Evolutionary conservation across 2,797 vertebrate genomes (phyloP).

Genomic region (Eulemur coronatus): DNA sequence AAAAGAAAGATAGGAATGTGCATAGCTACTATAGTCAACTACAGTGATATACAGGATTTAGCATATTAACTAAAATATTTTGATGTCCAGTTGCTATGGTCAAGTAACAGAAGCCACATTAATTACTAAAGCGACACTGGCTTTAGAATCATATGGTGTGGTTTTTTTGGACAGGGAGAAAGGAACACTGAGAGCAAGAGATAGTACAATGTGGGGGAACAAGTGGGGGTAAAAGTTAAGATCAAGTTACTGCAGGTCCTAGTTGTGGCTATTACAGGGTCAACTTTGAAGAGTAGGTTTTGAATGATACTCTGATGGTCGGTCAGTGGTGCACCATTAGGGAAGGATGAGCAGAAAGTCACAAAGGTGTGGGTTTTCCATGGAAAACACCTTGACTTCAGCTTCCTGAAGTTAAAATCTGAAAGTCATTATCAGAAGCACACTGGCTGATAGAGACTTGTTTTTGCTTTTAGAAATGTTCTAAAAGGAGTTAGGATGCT

Average conservation of each 20-base stretch:
- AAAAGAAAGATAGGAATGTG: neutral
- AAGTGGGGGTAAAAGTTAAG: neutral
- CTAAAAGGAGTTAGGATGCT: conserved; percentile 31
- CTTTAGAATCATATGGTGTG: neutral
- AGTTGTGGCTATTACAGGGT: neutral
- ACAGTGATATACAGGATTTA: neutral
- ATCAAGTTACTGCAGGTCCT: neutral
- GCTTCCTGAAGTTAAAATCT: conserved; percentile 26
- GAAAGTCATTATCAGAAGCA: conserved; percentile 30
- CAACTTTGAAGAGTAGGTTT: neutral
- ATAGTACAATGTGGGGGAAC: neutral
- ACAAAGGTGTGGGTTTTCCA: neutral
- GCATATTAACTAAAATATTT: neutral
- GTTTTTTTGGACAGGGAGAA: neutral
- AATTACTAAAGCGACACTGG: neutral
- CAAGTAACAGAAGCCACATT: neutral
- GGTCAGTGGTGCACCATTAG: neutral
- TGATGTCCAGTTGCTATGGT: neutral
- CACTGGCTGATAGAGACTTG: neutral
- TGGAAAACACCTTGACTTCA: neutral
- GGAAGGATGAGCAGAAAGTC: neutral
- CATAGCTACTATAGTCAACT: too few relatives aligned
- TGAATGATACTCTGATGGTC: neutral
- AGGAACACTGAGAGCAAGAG: neutral
- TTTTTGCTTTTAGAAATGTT: conserved; percentile 35